These are phyloP conservation scores for Pemphigus obesinymphae DNA, from an alignment of 1,140 invertebrate species.

Conservation along the genomic window DNA sequence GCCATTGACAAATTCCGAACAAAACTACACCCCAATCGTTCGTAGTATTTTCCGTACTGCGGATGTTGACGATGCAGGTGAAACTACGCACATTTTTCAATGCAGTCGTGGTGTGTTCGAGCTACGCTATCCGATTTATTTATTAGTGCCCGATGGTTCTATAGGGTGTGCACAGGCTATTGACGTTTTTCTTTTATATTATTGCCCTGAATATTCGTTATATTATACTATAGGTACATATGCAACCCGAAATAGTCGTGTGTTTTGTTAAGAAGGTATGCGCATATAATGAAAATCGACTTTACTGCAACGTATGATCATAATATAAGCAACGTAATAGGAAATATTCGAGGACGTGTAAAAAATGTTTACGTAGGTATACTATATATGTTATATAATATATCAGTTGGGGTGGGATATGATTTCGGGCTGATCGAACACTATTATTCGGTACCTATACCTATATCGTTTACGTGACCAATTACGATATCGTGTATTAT, in stretches of 20 bases:
- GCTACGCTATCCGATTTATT: neutral
- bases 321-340: too few species aligned
- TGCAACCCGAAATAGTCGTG: neutral
- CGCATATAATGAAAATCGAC: neutral
- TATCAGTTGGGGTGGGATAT: neutral
- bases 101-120: neutral
- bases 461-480: neutral
- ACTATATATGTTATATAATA: too few species aligned
- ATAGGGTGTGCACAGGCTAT: neutral
- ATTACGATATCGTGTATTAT: neutral
- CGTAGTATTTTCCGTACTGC: neutral
- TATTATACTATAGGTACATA: too few species aligned
- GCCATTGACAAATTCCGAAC: neutral
- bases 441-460: neutral
- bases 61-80: neutral
- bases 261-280: neutral
- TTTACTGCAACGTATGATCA: neutral
- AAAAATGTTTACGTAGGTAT: neutral
- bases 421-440: neutral
- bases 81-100: neutral
- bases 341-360: neutral
- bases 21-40: neutral
- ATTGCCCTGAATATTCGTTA: neutral
- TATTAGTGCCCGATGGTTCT: neutral
- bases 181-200: neutral